A percentile compares a stretch with the other conserved stretches of the same genome.
These are phyloP conservation scores for Sapajus apella DNA, from an alignment of 2,113 vertebrate genomes.

Conservation along the genomic window DNA sequence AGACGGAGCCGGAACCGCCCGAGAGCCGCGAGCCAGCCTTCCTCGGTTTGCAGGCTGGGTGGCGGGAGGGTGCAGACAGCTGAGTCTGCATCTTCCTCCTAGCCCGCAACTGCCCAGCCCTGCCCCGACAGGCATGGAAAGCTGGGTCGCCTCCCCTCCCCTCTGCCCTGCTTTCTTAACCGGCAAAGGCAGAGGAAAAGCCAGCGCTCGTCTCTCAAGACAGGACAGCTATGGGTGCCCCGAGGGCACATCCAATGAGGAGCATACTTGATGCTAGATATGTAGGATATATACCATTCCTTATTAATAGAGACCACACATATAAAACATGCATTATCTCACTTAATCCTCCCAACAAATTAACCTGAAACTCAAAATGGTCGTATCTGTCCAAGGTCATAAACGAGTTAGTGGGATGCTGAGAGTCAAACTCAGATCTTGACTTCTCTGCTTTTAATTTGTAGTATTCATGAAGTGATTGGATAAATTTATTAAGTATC, in stretches of 20 bases:
- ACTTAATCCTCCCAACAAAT: neutral
- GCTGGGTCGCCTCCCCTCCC: neutral
- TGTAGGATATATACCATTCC: rapidly evolving
- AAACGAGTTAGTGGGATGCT: neutral
- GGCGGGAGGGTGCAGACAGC: neutral
- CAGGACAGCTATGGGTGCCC: neutral
- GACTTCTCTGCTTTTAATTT: neutral
- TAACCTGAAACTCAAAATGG: neutral
- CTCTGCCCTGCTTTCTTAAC: neutral
- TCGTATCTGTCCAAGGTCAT: neutral
- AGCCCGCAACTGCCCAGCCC: neutral
- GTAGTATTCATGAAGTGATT: neutral
- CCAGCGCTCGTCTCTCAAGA: neutral
- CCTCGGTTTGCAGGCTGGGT: neutral
- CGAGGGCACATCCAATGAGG: neutral
- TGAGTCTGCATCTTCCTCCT: neutral
- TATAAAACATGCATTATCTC: neutral
- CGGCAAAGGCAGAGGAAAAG: neutral
- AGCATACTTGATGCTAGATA: neutral
- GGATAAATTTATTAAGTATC: neutral
- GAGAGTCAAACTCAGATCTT: neutral
- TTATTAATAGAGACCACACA: neutral
- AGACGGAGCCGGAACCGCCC: too few species aligned
- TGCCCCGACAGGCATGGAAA: neutral
- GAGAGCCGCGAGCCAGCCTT: neutral